Percentiles rank a stretch among this genome's conserved stretches.
phyloP scores from a whole-genome alignment of 2,113 vertebrate genomes.

The Shinisaurus crocodilurus region DNA sequence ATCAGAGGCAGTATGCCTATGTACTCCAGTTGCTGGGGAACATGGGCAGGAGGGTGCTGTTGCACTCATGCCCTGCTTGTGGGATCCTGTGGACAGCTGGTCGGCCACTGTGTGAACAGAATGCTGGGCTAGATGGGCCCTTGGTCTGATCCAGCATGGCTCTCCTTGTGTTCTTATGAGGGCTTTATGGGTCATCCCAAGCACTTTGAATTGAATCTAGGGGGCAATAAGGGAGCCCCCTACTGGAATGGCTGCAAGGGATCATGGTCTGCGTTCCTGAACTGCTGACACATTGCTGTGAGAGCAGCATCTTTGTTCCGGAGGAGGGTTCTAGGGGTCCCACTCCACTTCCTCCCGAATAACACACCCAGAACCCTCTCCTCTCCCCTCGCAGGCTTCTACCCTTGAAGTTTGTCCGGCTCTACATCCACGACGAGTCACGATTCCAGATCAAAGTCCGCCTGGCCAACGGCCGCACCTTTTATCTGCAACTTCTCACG shows the following conservation, averaged over 20 bases:
- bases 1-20: too few relatives aligned
- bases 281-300: too few relatives aligned
- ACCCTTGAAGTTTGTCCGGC: constrained; percentile 65
- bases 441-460: constrained; percentile 66
- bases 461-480: constrained; percentile 54
- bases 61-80: too few relatives aligned
- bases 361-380: neutral
- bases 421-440: constrained; percentile 55
- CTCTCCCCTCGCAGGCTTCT: constrained; percentile 47
- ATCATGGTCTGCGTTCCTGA: too few relatives aligned
- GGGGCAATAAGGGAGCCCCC: neutral
- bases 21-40: too few relatives aligned
- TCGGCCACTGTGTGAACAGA: too few relatives aligned
- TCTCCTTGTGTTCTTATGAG: too few relatives aligned
- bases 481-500: constrained; percentile 67
- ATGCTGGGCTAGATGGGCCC: too few relatives aligned
- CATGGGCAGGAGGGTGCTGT: too few relatives aligned
- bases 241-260: neutral
- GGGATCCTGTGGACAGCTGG: too few relatives aligned
- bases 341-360: neutral
- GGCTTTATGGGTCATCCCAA: too few relatives aligned
- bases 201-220: neutral
- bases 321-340: neutral
- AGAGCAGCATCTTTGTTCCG: neutral
- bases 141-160: too few relatives aligned